These are phyloP conservation scores for Microhierax caerulescens DNA, from an alignment of 2,797 vertebrate species.

Conservation along the genomic window DNA sequence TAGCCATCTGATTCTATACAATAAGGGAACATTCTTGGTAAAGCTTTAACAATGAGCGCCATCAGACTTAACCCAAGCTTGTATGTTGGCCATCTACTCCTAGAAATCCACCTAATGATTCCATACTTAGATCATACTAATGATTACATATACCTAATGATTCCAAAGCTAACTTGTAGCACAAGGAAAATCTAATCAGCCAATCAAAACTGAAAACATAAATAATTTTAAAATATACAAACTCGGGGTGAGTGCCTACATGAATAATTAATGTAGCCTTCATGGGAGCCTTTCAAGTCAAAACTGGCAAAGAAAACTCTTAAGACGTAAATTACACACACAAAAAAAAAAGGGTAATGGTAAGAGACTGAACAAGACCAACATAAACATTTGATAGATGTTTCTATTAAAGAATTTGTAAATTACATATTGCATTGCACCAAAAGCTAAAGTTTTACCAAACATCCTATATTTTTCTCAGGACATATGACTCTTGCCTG, in stretches of 20 bases:
- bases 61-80: neutral
- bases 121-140: no score
- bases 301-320: neutral
- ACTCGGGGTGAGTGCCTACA: neutral
- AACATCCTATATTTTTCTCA: neutral
- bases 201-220: conserved; percentile 15
- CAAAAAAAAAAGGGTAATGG: neutral
- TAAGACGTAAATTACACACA: neutral
- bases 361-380: neutral
- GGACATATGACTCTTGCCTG: neutral
- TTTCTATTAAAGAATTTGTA: neutral
- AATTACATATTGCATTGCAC: neutral
- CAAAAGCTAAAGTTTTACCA: neutral
- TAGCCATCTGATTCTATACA: neutral
- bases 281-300: neutral
- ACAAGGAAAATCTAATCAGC: conserved; percentile 32
- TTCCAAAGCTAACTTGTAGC: neutral
- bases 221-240: conserved; percentile 41
- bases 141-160: no score
- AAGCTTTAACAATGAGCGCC: neutral
- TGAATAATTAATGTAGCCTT: neutral
- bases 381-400: neutral
- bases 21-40: neutral
- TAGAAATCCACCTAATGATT: neutral
- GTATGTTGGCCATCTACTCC: neutral